phyloP scores from a whole-genome alignment of 2,113 vertebrate species.

The Gopherus evgoodei region DNA sequence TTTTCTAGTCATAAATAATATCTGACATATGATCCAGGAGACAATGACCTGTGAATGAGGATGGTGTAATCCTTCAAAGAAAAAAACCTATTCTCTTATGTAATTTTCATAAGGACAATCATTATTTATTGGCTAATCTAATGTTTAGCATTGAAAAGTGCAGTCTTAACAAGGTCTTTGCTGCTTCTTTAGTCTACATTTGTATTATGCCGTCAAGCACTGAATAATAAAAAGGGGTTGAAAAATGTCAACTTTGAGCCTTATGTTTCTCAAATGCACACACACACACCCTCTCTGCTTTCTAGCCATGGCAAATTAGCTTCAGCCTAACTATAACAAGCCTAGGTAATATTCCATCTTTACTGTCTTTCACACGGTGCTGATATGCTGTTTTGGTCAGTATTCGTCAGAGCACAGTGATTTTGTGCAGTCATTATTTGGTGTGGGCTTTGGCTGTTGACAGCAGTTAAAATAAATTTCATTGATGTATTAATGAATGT shows the following conservation, averaged over 20 bases:
- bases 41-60: neutral
- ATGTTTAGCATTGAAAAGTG: neutral
- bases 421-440: neutral
- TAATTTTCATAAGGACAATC: neutral
- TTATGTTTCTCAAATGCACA: neutral
- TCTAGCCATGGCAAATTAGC: neutral
- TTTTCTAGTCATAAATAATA: slow-evolving; percentile 13
- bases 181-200: neutral
- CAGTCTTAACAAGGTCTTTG: neutral
- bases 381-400: neutral
- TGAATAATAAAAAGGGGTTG: neutral
- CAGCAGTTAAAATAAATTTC: neutral
- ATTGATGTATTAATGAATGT: neutral
- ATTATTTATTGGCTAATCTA: neutral
- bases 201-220: neutral
- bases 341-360: neutral
- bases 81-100: neutral
- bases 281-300: neutral
- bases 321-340: neutral
- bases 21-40: neutral
- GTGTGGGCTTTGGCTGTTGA: neutral
- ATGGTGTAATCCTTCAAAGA: neutral
- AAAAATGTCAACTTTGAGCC: neutral
- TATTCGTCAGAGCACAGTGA: neutral
- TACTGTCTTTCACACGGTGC: neutral